Evolutionary conservation across 2,113 vertebrate genomes (phyloP).

Genomic region (Cephalopterus ornatus): DNA sequence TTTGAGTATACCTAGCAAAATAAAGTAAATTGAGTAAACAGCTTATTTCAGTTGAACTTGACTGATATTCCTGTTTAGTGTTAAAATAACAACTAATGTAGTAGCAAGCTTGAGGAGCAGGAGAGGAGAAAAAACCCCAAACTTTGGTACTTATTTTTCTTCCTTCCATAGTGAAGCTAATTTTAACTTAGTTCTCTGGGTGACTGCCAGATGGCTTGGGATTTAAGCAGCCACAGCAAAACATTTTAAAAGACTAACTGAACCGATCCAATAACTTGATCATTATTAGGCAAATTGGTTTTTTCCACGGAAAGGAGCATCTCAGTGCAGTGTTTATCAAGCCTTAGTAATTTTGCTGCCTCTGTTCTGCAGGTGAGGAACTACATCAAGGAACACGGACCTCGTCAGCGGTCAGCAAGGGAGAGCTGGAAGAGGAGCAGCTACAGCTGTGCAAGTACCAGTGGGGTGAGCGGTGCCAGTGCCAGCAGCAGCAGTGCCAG

Average conservation of each 20-base stretch:
- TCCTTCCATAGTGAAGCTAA: not conserved
- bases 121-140: not conserved
- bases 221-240: not conserved
- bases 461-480: conserved; percentile 86
- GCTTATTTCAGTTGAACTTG: not conserved
- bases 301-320: not conserved
- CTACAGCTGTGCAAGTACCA: conserved; percentile 88
- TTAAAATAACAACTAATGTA: not conserved
- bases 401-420: conserved; percentile 84
- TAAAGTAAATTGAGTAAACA: not conserved
- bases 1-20: not conserved
- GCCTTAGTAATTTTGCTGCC: not conserved
- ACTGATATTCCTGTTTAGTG: not conserved
- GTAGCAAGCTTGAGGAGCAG: not conserved
- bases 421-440: conserved; percentile 93
- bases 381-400: conserved; percentile 93
- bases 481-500: conserved; percentile 89
- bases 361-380: conserved; percentile 83
- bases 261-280: not conserved
- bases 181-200: not conserved
- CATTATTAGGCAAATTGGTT: not conserved
- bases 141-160: not conserved
- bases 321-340: not conserved
- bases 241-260: not conserved
- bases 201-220: not conserved